Evolutionary conservation across 2,888 invertebrate species (phyloP).

Genomic region (Parthenolecanium corni): DNA sequence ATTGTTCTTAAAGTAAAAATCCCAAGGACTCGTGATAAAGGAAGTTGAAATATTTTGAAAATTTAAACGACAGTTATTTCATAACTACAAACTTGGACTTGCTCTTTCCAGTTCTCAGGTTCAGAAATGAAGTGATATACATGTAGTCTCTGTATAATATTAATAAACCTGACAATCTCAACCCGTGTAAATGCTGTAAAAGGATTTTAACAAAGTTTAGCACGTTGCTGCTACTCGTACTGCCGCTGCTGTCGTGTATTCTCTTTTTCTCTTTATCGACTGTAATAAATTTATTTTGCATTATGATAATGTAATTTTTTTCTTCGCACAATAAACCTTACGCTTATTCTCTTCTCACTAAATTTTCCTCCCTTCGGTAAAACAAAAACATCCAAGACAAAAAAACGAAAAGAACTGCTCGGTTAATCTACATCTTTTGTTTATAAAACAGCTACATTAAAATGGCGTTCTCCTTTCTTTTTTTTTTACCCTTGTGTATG

Average conservation of each 20-base stretch:
- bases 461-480: conserved; percentile 1
- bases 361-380: too few species aligned
- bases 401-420: too few species aligned
- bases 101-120: too few species aligned
- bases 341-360: background rate
- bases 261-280: background rate
- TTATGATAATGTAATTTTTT: conserved; percentile 26
- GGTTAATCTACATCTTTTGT: conserved; percentile 7
- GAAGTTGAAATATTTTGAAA: too few species aligned
- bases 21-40: too few species aligned
- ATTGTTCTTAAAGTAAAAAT: too few species aligned
- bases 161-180: background rate
- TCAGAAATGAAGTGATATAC: too few species aligned
- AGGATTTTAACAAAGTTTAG: background rate
- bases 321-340: background rate
- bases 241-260: background rate
- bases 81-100: too few species aligned
- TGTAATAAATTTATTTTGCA: background rate
- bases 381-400: too few species aligned
- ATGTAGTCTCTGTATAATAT: too few species aligned
- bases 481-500: too few species aligned
- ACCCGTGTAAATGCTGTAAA: background rate
- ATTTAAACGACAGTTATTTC: too few species aligned
- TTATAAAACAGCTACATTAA: conserved; percentile 7
- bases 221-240: background rate